Percentiles rank a stretch among this genome's conserved stretches.
Evolutionary conservation across 2,888 invertebrate genomes (phyloP).

Genomic region (Drosophila kokeensis): DNA sequence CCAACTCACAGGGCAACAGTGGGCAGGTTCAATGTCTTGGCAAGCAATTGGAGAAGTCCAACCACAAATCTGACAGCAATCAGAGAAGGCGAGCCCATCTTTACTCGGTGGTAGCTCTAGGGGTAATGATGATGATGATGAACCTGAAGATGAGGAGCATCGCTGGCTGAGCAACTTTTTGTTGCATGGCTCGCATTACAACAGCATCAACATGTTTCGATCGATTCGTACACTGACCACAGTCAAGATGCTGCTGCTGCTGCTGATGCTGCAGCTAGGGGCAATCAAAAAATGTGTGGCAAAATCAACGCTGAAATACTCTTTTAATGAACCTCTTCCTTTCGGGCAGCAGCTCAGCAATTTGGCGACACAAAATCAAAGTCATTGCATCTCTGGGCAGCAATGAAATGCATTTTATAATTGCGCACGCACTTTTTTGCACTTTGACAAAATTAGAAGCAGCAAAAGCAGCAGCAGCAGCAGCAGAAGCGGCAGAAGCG

Average conservation of each 20-base stretch:
- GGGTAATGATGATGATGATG: conserved; percentile 65
- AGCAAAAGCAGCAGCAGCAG: conserved; percentile 22
- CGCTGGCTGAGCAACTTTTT: conserved; percentile 49
- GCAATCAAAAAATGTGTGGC: conserved; percentile 82
- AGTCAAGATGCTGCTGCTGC: conserved; percentile 40
- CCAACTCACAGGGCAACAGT: conserved; percentile 11
- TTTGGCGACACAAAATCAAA: conserved; percentile 83
- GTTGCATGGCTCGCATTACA: conserved; percentile 55
- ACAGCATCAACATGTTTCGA: conserved; percentile 63
- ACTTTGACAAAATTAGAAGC: conserved; percentile 77
- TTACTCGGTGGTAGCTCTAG: conserved; percentile 37
- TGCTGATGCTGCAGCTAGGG: conserved; percentile 47
- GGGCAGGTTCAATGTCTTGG: conserved; percentile 54
- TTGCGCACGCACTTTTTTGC: conserved; percentile 79
- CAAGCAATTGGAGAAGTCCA: conserved; percentile 29
- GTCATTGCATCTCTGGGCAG: conserved; percentile 65
- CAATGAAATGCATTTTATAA: conserved; percentile 80
- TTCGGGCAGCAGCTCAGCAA: conserved; percentile 57
- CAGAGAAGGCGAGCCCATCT: conserved; percentile 43
- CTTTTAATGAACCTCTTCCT: conserved; percentile 82
- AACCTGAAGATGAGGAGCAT: conserved; percentile 39
- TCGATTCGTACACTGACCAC: conserved; percentile 63
- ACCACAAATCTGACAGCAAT: conserved; percentile 68
- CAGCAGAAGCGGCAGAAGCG: not conserved
- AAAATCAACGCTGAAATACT: conserved; percentile 80